These are phyloP conservation scores for Mythimna pallens DNA, from an alignment of 2,888 invertebrate genomes.

Conservation along the genomic window DNA sequence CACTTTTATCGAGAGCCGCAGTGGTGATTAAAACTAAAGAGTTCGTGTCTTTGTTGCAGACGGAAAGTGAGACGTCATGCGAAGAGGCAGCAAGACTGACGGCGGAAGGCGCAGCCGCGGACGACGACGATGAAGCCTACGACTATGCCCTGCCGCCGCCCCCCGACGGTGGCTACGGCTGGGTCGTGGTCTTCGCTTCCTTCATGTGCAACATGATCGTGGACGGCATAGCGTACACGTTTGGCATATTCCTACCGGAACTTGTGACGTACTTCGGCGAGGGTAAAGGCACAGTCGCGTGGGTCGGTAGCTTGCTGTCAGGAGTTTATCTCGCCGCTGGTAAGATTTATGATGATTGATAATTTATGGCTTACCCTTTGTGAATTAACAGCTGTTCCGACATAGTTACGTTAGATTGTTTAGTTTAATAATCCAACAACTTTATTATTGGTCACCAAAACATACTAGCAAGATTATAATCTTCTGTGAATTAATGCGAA, in stretches of 20 bases:
- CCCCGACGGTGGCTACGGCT: slow-evolving; percentile 97
- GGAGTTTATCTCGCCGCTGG: slow-evolving; percentile 99
- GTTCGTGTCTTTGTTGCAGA: slow-evolving; percentile 88
- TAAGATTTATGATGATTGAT: slow-evolving; percentile 78
- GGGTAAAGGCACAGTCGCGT: slow-evolving; percentile 96
- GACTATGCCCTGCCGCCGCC: slow-evolving; percentile 96
- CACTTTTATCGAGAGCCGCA: slow-evolving; percentile 53
- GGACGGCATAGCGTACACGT: slow-evolving; percentile 99
- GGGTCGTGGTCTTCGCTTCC: slow-evolving; percentile 98
- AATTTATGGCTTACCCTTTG: slow-evolving; percentile 35
- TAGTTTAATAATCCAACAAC: slow-evolving; percentile 14
- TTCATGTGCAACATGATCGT: slow-evolving; percentile 99
- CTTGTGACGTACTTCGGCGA: slow-evolving; percentile 95
- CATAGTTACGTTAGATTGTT: background rate
- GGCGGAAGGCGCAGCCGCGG: slow-evolving; percentile 90
- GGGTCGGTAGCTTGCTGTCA: slow-evolving; percentile 98
- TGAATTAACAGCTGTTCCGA: slow-evolving; percentile 17
- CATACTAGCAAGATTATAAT: background rate
- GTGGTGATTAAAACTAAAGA: slow-evolving; percentile 42
- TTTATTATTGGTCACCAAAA: slow-evolving; percentile 7
- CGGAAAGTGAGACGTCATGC: slow-evolving; percentile 96
- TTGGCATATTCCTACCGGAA: slow-evolving; percentile 97
- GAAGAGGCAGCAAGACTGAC: slow-evolving; percentile 96
- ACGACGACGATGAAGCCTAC: slow-evolving; percentile 91
- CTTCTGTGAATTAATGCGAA: background rate